Evolutionary conservation across 2,797 vertebrate species (phyloP).

Genomic region (Amphiprion clarkii): DNA sequence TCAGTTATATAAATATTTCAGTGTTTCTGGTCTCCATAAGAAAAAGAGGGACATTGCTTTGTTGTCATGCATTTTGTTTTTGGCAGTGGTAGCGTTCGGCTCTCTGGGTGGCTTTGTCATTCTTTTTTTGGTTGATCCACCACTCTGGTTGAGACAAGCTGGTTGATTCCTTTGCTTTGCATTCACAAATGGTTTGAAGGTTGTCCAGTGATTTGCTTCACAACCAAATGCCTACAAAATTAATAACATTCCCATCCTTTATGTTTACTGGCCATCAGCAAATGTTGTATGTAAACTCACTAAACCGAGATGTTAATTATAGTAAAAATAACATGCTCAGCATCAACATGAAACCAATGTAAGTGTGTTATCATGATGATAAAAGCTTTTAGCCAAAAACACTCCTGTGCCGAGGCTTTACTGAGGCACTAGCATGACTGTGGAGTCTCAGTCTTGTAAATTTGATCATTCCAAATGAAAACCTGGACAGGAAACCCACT

Average conservation of each 20-base stretch:
- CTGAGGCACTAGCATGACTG: background rate
- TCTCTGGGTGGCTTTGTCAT: background rate
- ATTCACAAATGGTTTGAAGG: too few species aligned
- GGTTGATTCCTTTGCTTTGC: too few species aligned
- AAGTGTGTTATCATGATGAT: background rate
- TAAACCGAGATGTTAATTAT: too few species aligned
- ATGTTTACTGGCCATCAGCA: background rate
- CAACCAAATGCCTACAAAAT: background rate
- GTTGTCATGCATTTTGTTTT: background rate
- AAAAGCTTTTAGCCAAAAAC: constrained; percentile 2
- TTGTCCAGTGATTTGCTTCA: background rate
- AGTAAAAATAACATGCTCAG: too few species aligned
- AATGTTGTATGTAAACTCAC: too few species aligned
- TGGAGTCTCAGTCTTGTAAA: background rate
- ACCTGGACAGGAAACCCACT: background rate
- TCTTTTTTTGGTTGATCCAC: too few species aligned
- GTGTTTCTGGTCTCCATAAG: background rate
- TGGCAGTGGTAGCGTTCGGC: background rate
- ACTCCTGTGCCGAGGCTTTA: background rate
- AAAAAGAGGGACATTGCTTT: background rate
- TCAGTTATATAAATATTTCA: background rate
- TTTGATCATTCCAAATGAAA: constrained; percentile 22
- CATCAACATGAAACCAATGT: background rate
- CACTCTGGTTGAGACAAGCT: too few species aligned
- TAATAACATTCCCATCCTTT: background rate